Evolutionary conservation across 1,140 invertebrate genomes (phyloP).

Genomic region (Kradibia gibbosae): DNA sequence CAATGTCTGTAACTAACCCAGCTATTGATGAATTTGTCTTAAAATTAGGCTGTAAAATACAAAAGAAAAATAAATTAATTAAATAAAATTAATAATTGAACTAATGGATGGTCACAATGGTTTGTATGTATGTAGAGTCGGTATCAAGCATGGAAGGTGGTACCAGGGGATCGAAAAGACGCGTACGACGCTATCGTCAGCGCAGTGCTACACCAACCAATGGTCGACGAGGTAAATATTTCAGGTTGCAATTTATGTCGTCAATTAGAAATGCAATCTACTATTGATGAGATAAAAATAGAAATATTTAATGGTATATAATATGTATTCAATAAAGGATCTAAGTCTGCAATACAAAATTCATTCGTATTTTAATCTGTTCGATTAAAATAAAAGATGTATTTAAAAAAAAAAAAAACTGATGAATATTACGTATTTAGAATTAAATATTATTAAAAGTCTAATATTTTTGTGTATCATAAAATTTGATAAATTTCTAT

Average conservation of each 20-base stretch:
- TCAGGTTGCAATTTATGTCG: conserved; percentile 31
- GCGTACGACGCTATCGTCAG: conserved; percentile 64
- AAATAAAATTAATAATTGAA: conserved; percentile 11
- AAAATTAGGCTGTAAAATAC: not conserved
- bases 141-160: conserved; percentile 76
- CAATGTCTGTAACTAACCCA: conserved; percentile 57
- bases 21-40: conserved; percentile 3
- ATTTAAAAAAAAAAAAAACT: no score
- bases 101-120: conserved; percentile 72
- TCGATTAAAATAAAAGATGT: no score
- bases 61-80: conserved; percentile 28
- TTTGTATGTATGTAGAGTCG: conserved; percentile 74
- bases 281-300: not conserved
- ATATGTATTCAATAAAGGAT: no score
- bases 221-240: conserved; percentile 61
- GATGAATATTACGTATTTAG: not conserved
- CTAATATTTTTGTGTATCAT: not conserved
- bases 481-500: no score
- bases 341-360: no score
- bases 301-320: not conserved
- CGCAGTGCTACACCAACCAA: conserved; percentile 69
- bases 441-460: not conserved
- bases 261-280: conserved; percentile 7
- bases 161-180: conserved; percentile 71
- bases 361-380: not conserved